Percentiles rank a stretch among this genome's conserved stretches.
phyloP scores from a whole-genome alignment of 2,113 vertebrate species.

The Semicossyphus pulcher region DNA sequence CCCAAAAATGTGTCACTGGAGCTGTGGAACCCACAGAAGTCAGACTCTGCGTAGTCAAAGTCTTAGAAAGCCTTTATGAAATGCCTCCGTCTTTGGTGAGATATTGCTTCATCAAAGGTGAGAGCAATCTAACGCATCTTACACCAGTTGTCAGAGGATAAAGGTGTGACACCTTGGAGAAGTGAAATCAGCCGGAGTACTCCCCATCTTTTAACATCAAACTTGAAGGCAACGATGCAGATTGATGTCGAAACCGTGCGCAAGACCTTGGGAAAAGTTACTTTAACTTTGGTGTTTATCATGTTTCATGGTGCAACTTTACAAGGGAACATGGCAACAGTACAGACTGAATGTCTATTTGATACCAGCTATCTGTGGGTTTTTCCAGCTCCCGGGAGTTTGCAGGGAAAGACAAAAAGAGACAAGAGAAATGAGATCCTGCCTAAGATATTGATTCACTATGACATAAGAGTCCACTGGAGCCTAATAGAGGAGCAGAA shows the following conservation, averaged over 20 bases:
- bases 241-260: constrained; percentile 50
- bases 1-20: constrained; percentile 15
- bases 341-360: constrained; percentile 11
- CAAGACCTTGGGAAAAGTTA: constrained; percentile 61
- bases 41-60: constrained; percentile 1
- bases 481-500: neutral
- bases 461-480: constrained; percentile 19
- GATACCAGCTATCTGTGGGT: constrained; percentile 13
- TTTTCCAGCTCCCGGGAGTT: constrained; percentile 43
- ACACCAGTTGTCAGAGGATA: constrained; percentile 62
- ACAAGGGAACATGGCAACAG: constrained; percentile 26
- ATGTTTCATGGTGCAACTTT: constrained; percentile 42
- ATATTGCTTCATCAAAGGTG: constrained; percentile 55
- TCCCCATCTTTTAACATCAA: constrained; percentile 41
- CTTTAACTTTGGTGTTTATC: constrained; percentile 48
- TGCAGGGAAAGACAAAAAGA: constrained; percentile 34
- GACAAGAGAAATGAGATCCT: constrained; percentile 47
- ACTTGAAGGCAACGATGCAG: constrained; percentile 47
- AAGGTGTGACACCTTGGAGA: constrained; percentile 38
- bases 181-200: constrained; percentile 48
- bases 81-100: constrained; percentile 18
- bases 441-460: constrained; percentile 42
- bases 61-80: neutral
- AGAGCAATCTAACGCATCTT: constrained; percentile 46
- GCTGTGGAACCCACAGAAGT: neutral